Evolutionary conservation across 2,888 invertebrate species (phyloP), one percentile per base, ranked within the genome.

Genomic region (Incurvaria masculella): DNA sequence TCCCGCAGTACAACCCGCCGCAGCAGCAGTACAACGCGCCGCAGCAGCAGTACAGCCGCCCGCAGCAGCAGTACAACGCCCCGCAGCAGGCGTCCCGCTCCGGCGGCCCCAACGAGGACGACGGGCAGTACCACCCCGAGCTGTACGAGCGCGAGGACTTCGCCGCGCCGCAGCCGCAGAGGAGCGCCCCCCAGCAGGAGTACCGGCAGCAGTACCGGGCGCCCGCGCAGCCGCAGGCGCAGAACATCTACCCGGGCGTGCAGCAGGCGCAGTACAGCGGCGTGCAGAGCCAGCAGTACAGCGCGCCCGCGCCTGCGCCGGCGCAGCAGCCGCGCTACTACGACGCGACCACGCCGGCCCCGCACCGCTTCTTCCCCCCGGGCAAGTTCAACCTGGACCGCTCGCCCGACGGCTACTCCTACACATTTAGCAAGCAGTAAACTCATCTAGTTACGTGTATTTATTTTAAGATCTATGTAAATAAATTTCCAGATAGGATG

Each of bases 391-490:
- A 87, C 58, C 80, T 94, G 57, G 92, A 91, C 80, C 82, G 93
- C 64, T 91, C 90, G 51, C 92, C 92, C 39, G 93, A 93, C 63
- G 93, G 93, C 61, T 93, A 86, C 79, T 89, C 90, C 61, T 93
- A 91, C 74, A 89, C 86, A 56, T 91, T 91, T 81, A 89, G 87
- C 76, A 89, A 78, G 72, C 76, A 74, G 61, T 78, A 78, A 73
- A 66, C 61, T 56, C 64, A 64, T 64, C 63, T n/a, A 19, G 41
- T 18, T 41, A 4, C 3, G 4, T 41, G 19, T 19, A 19, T 19
- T 42, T 21, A 21, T 21, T 41, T 10, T 19, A n/a, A n/a, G n/a
- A n/a, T n/a, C n/a, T n/a, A n/a, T n/a, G n/a, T n/a, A n/a, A n/a
- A n/a, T n/a, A n/a, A n/a, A n/a, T n/a, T n/a, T n/a, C n/a, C n/a